phyloP scores from a whole-genome alignment of 2,888 invertebrate genomes.

The Macaria liturata region DNA sequence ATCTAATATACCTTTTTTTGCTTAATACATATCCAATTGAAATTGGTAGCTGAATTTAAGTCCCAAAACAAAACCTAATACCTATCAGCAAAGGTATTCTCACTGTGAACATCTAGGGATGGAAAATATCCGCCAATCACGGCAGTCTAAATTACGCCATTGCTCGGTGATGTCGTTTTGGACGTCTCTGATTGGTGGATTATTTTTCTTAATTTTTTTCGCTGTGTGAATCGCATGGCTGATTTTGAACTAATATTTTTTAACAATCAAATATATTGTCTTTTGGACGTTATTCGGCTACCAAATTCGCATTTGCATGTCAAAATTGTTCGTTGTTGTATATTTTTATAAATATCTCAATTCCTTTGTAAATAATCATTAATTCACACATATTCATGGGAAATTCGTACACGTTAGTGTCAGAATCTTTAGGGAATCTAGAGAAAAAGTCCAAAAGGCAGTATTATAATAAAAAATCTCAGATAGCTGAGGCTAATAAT shows the following conservation, averaged over 20 bases:
- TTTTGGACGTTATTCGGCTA: conserved; percentile 79
- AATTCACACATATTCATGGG: conserved; percentile 29
- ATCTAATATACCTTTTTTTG: conserved; percentile 4
- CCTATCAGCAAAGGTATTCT: neutral
- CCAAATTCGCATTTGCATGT: conserved; percentile 41
- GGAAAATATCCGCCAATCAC: too few relatives aligned
- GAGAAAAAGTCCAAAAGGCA: conserved; percentile 65
- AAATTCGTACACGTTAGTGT: conserved; percentile 25
- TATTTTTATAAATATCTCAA: neutral
- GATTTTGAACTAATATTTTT: conserved; percentile 28
- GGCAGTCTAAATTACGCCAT: too few relatives aligned
- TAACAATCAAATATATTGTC: conserved; percentile 59
- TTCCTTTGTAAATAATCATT: conserved; percentile 18
- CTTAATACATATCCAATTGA: conserved; percentile 39
- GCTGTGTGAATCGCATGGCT: neutral
- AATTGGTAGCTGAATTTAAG: conserved; percentile 73
- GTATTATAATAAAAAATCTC: conserved; percentile 52
- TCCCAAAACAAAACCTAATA: conserved; percentile 38
- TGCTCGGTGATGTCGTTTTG: too few relatives aligned
- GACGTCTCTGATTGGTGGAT: too few relatives aligned
- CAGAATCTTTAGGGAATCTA: conserved; percentile 20
- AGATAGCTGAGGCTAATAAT: neutral
- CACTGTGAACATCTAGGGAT: too few relatives aligned
- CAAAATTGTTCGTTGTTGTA: conserved; percentile 9
- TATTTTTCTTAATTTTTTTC: too few relatives aligned